Evolutionary conservation across 64 coral and sea anemone species (phyloP).

Genomic region (Dendrophyllia cribrosa): DNA sequence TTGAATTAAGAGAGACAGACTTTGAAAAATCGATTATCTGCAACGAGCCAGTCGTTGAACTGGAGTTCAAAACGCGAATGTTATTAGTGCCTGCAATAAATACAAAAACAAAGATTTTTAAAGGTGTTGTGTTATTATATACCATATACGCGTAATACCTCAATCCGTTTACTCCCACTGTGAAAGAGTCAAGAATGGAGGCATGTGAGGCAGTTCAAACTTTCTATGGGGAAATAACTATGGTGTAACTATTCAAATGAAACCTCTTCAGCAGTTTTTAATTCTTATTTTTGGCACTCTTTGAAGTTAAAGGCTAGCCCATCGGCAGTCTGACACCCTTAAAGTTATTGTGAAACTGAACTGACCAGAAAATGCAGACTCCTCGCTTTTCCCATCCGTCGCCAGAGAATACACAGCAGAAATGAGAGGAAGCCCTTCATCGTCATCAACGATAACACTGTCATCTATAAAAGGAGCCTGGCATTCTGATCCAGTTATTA

Average conservation of each 20-base stretch:
- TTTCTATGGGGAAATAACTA: no score
- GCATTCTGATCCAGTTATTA: no score
- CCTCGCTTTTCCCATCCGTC: neutral
- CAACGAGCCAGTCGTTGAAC: neutral
- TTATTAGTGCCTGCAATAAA: neutral
- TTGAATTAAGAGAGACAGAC: neutral
- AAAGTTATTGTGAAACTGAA: neutral
- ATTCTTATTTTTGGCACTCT: no score
- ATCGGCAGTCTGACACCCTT: no score
- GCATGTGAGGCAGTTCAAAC: no score
- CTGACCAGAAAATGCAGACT: neutral
- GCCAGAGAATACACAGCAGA: constrained; percentile 45
- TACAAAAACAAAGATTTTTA: neutral
- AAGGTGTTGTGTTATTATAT: no score
- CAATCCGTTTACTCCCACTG: no score
- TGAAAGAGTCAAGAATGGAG: no score
- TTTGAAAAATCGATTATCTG: neutral
- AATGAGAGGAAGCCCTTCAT: constrained; percentile 23
- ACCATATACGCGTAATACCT: no score
- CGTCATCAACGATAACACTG: constrained; percentile 32
- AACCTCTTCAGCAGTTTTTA: no score
- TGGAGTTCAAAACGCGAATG: neutral
- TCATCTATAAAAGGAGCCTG: constrained; percentile 16
- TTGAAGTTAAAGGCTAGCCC: no score
- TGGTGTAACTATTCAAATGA: no score